phyloP scores from a whole-genome alignment of 2,113 vertebrate species.

The Charadrius vociferus region DNA sequence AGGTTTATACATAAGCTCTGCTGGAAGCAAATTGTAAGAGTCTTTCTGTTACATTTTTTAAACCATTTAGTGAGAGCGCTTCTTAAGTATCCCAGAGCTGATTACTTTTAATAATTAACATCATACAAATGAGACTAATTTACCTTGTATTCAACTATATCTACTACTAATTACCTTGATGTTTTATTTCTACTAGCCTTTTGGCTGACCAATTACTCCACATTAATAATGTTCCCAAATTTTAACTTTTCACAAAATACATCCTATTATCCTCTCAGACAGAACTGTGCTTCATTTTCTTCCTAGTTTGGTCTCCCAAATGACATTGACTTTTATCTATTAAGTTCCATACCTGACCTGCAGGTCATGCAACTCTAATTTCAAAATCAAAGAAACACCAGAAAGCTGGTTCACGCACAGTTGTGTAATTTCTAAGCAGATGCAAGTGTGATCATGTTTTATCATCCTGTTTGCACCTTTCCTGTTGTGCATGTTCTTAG shows the following conservation, averaged over 20 bases:
- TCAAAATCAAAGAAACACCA: background rate
- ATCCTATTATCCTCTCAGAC: background rate
- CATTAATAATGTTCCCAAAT: background rate
- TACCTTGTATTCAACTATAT: conserved; percentile 43
- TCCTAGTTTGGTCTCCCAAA: background rate
- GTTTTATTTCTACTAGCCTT: conserved; percentile 37
- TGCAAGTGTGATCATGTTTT: background rate
- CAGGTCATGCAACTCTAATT: background rate
- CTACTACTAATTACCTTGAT: conserved; percentile 16
- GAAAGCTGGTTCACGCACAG: background rate
- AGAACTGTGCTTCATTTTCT: background rate
- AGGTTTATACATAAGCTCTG: conserved; percentile 3
- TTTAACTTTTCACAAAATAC: background rate
- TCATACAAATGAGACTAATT: conserved; percentile 48
- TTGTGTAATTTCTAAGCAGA: background rate
- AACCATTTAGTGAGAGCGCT: background rate
- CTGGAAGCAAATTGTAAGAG: conserved; percentile 25
- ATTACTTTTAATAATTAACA: conserved; percentile 61
- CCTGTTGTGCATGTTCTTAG: background rate
- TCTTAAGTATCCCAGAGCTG: conserved; percentile 29
- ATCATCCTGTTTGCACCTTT: background rate
- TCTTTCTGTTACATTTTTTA: background rate
- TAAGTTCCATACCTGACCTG: background rate
- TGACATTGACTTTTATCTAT: background rate
- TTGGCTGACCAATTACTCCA: background rate